These are phyloP conservation scores for Synanceia verrucosa DNA, from an alignment of 2,797 vertebrate genomes.

Conservation along the genomic window DNA sequence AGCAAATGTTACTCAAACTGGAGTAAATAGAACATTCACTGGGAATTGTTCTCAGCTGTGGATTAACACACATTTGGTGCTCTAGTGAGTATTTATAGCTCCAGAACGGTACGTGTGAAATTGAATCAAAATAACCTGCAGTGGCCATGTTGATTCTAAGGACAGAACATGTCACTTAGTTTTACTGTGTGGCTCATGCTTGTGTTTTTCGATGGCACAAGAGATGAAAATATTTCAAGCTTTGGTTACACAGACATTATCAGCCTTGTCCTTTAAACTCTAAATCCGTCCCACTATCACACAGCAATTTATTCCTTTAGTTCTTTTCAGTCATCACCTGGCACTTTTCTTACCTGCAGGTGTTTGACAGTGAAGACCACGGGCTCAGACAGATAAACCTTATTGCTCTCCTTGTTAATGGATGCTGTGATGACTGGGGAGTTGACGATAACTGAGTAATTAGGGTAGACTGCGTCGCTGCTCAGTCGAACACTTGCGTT, in stretches of 20 bases:
- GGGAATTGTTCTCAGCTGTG: not conserved
- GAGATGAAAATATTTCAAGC: not conserved
- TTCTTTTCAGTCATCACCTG: not conserved
- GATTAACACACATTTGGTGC: conserved; percentile 4
- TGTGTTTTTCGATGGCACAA: too few species aligned
- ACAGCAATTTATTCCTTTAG: not conserved
- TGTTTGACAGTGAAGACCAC: conserved; percentile 97
- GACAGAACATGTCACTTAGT: not conserved
- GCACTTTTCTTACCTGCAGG: conserved; percentile 86
- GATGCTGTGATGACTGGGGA: conserved; percentile 97
- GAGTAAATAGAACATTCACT: not conserved
- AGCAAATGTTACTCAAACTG: not conserved
- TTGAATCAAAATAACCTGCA: not conserved
- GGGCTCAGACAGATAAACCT: conserved; percentile 96
- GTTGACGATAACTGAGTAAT: conserved; percentile 98
- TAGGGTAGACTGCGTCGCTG: conserved; percentile 91
- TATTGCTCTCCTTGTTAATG: conserved; percentile 98
- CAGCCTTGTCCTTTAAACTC: not conserved
- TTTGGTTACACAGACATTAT: not conserved
- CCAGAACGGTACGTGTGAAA: not conserved
- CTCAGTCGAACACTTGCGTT: conserved; percentile 94
- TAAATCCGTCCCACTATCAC: not conserved
- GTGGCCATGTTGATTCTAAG: not conserved
- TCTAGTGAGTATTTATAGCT: not conserved
- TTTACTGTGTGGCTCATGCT: too few species aligned